Base-by-base conservation (phyloP, 2,888 invertebrate genomes). In the Notodonta ziczac region DNA sequence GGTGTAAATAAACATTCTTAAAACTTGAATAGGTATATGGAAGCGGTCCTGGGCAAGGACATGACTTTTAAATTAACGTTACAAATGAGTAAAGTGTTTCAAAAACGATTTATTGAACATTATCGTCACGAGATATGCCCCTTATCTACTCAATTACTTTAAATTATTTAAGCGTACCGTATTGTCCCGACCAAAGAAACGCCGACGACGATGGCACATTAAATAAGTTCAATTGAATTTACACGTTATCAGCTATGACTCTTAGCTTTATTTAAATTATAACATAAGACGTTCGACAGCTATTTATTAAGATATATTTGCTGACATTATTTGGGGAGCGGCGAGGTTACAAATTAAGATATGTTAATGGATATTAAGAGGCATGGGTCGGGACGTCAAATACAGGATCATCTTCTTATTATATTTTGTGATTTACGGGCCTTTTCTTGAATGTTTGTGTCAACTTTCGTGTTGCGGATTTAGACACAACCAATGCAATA, bases 81-180 rank as follows among this genome's bases (percentile, higher is more conserved):
- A 83, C 76, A 73, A 78, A 78, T 75, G 71, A 79, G 71, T 71
- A 63, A 74, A 79, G 80, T 74, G 72, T 72, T 73, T 71, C 63
- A 73, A 79, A 74, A 74, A 79, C 75, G 74, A 86, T 83, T 85
- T 85, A 85, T 83, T 79, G 69, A 62, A 70, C 72, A 72, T 82
- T 85, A 84, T 81, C 83, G 63, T 74, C 63, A 59, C 67, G 73
- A 82, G 81, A 82, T 84, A 81, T 77, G 65, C 61, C 64, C 69
- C 78, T 85, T 89, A 90, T 89, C 87, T 82, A 77, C 77, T 67
- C 83, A 86, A 88, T 88, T 89, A 86, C 83, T 83, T 87, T 82
- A 79, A 85, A 86, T 85, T 83, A 86, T 81, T 84, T 80, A 79
- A 84, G 82, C 82, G 82, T 81, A 84, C 79, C 79, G 79, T 82